A percentile compares a stretch with the other conserved stretches of the same genome.
These are phyloP conservation scores for Suillia variegata DNA, from an alignment of 2,888 invertebrate species.

Conservation along the genomic window DNA sequence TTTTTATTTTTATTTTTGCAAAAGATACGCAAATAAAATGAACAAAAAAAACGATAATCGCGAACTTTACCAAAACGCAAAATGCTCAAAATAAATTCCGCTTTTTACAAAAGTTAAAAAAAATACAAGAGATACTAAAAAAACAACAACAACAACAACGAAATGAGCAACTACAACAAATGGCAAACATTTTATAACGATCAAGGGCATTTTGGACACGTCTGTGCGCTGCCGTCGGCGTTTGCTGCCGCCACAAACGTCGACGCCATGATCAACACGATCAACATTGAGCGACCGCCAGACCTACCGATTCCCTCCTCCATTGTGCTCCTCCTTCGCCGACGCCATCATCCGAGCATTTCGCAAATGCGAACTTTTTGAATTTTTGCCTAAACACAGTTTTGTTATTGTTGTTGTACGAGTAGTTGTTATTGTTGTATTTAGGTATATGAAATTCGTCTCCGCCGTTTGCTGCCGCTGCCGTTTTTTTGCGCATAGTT, in stretches of 20 bases:
- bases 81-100: background rate
- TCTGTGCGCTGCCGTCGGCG: slow-evolving; percentile 24
- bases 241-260: slow-evolving; percentile 15
- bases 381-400: no score
- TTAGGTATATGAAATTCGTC: background rate
- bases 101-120: background rate
- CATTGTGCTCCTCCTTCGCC: no score
- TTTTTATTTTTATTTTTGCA: slow-evolving; percentile 2
- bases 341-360: background rate
- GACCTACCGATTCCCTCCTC: no score
- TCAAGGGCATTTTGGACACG: slow-evolving; percentile 55
- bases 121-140: slow-evolving; percentile 17
- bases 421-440: background rate
- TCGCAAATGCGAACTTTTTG: slow-evolving; percentile 3
- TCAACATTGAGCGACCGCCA: no score
- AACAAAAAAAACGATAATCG: slow-evolving; percentile 27
- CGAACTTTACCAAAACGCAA: background rate
- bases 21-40: slow-evolving; percentile 20
- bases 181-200: slow-evolving; percentile 42
- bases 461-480: background rate
- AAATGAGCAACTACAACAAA: no score
- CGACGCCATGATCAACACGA: background rate
- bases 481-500: background rate
- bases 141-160: slow-evolving; percentile 8
- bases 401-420: background rate